Evolutionary conservation across 2,797 vertebrate genomes (phyloP), one percentile per base, ranked within the genome.

Genomic region (Leuciscus waleckii): DNA sequence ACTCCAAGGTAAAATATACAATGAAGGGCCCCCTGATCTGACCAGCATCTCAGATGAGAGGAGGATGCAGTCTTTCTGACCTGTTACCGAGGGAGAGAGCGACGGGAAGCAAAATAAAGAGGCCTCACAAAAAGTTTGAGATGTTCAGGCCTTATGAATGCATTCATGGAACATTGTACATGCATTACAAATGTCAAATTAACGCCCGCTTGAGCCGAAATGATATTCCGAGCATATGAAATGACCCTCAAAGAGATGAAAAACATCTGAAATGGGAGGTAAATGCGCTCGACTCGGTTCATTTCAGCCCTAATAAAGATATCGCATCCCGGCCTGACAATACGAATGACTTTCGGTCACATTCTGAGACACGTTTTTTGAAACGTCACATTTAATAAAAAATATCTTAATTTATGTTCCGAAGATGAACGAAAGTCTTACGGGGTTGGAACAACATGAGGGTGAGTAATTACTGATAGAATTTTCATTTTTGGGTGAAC

Each of bases 1-100:
- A 88, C 75, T 84, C 67, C 82, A 69, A 89, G 88, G 90, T 89
- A 89, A 88, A 90, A 90, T 89, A 90, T 86, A 90, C 89, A 87
- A 88, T 63, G 87, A 79, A 83, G 78, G 82, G 74, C 84, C 78
- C 61, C 41, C 83, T 89, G 83, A 91, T 90, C 89, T 88, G 90
- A 87, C 91, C 88, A 82, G 78, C 87, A 90, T 84, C 82, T 73
- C 69, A 88, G 81, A 89, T 85, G 75, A 86, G 79, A 86, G 70
- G 37, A 85, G 74, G 82, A 82, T 77, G 85, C 86, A 78, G 88
- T 87, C 88, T 85, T 61, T n/a, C 84, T 86, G 86, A 82, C 79
- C 81, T 75, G 76, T 80, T 86, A 73, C 80, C 61, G 71, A 88
- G 73, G n/a, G 23, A 37, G 69, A 80, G 39, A 23, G 71, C 70